These are phyloP conservation scores for Canis aureus DNA, from an alignment of 2,113 vertebrate genomes.

Conservation along the genomic window DNA sequence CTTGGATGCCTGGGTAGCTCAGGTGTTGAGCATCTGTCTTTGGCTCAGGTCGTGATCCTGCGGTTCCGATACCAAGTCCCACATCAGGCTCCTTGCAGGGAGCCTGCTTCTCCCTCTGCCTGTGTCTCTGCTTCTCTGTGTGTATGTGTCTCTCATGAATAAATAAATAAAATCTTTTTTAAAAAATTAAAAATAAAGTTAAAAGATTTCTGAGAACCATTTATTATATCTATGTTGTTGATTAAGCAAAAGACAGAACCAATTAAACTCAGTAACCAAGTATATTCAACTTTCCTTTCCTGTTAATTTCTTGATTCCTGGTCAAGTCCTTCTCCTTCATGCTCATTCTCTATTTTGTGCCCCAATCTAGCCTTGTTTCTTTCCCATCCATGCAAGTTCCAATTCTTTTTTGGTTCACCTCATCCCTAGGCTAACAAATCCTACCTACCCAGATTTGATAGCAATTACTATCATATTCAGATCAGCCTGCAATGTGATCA, in stretches of 20 bases:
- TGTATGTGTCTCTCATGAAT: too few relatives aligned
- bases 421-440: background rate
- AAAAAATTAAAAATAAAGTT: background rate
- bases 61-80: too few relatives aligned
- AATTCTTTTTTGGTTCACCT: background rate
- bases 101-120: too few relatives aligned
- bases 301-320: background rate
- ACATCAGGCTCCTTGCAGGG: too few relatives aligned
- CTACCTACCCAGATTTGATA: background rate
- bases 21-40: too few relatives aligned
- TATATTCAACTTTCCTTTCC: background rate
- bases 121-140: too few relatives aligned
- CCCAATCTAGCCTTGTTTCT: background rate
- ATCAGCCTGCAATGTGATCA: background rate
- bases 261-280: background rate
- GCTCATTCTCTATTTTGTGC: background rate
- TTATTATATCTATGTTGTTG: background rate
- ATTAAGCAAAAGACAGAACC: background rate
- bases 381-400: background rate
- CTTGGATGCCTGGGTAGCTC: background rate
- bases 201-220: background rate
- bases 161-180: background rate
- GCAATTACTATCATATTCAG: background rate
- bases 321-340: background rate
- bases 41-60: too few relatives aligned